Conservation (phyloP, 35 echinoderm and acorn worm genomes). For the Stichopus chloronotus region DNA sequence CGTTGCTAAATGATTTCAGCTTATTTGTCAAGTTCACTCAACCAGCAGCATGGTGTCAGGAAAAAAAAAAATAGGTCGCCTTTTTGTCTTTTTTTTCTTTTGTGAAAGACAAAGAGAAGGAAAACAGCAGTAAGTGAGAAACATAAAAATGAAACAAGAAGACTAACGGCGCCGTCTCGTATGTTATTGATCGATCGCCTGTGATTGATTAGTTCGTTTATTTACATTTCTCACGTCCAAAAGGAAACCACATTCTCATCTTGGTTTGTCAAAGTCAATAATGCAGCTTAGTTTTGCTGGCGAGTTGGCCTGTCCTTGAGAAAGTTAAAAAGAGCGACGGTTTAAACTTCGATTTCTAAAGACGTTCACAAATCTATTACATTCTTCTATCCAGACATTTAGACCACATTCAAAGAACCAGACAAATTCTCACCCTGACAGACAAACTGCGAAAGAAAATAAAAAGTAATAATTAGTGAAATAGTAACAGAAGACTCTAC, state of each 20-base stretch:
- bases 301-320: no score
- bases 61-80: not conserved
- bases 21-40: not conserved
- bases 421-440: no score
- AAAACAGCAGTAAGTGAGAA: not conserved
- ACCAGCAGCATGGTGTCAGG: not conserved
- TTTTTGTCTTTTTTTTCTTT: not conserved
- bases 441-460: no score
- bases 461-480: no score
- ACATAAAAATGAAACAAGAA: not conserved
- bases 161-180: not conserved
- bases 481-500: no score
- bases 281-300: not conserved
- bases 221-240: not conserved
- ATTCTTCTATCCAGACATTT: no score
- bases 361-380: no score
- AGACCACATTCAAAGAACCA: no score
- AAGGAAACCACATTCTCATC: not conserved
- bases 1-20: no score
- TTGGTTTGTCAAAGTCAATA: conserved; percentile 21
- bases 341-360: no score
- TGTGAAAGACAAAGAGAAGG: no score
- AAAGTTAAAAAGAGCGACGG: no score
- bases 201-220: not conserved
- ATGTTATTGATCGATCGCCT: not conserved